Evolutionary conservation across 2,797 vertebrate species (phyloP).

Genomic region (Lagodon rhomboides): DNA sequence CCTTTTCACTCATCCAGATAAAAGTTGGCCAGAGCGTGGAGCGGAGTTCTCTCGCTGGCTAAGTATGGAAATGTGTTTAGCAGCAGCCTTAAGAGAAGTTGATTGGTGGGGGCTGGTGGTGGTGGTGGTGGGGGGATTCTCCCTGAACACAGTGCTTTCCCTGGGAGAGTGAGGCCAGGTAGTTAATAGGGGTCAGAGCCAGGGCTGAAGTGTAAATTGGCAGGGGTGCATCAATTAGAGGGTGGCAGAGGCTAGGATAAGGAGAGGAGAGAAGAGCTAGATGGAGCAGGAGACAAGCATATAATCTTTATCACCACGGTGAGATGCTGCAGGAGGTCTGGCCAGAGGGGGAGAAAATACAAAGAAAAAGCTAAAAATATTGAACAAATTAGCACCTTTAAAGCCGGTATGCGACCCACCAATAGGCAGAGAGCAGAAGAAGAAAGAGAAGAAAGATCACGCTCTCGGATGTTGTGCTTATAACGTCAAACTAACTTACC

Average conservation of each 20-base stretch:
- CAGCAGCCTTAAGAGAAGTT: conserved; percentile 79
- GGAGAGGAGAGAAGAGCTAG: conserved; percentile 78
- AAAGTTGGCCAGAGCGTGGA: conserved; percentile 71
- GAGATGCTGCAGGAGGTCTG: conserved; percentile 68
- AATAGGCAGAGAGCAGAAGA: no score
- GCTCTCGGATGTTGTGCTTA: no score
- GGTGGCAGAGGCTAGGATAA: conserved; percentile 87
- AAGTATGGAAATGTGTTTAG: conserved; percentile 82
- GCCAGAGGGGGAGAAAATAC: background rate
- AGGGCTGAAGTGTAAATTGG: conserved; percentile 89
- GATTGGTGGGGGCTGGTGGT: conserved; percentile 77
- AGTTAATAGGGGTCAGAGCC: conserved; percentile 90
- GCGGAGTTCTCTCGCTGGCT: conserved; percentile 59
- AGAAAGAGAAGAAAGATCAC: no score
- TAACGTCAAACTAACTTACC: no score
- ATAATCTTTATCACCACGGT: conserved; percentile 81
- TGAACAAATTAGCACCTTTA: conserved; percentile 60
- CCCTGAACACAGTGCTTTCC: conserved; percentile 84
- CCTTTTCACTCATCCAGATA: conserved; percentile 69
- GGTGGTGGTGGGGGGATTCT: conserved; percentile 72
- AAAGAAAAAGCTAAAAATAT: conserved; percentile 45
- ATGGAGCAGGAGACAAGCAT: conserved; percentile 80
- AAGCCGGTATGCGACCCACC: no score
- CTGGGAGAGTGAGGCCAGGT: conserved; percentile 86
- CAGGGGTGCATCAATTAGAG: conserved; percentile 90